Base-by-base conservation (phyloP, 1,140 invertebrate species). In the Drosophila santomea region DNA sequence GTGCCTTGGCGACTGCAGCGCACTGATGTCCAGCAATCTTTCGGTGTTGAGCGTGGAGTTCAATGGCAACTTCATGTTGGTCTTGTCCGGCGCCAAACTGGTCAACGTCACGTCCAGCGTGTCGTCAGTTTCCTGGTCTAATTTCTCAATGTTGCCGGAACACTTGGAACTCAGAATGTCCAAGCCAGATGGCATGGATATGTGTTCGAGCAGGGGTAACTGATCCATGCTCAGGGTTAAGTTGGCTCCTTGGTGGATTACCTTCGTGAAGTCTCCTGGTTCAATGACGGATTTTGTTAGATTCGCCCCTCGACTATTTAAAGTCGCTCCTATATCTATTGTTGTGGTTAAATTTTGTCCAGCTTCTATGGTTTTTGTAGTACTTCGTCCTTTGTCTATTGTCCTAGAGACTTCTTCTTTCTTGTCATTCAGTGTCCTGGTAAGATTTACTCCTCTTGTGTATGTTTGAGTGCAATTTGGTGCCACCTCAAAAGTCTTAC, bases 11-110 rank as follows among this genome's bases (percentile, higher is more conserved):
- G 89, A 85, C 2, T 72, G 71, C 0, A 77, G 20, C 0, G 59
- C 73, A 28, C 45, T 82, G 0, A 92, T 47, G 35, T 92, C 89
- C 35, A 92, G 54, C 32, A 92, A 54, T 2, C 80, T 64, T 36
- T 92, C 90, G 2, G 79, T 91, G 44, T 92, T 91, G 4, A 92
- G 52, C 0, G 91, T 92, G 1, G 91, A 92, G 28, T 91, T 92
- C 3, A 92, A 48, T 0, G 86, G 82, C 66, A 92, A 41, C 61
- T 91, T 92, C 91, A 92, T 91, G 47, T 75, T 69, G 14, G 63
- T 45, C 38, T 83, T 91, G 44, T 90, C 66, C 1, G 91, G 89
- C 3, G 91, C 75, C 71, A 91, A 39, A 15, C 80, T 58, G 2
- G 64, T 90, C 47, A 92, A 51, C 7, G 91, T 91, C n/a, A 68